phyloP scores from a whole-genome alignment of 2,113 vertebrate genomes.

The Plecturocebus donacophilus region DNA sequence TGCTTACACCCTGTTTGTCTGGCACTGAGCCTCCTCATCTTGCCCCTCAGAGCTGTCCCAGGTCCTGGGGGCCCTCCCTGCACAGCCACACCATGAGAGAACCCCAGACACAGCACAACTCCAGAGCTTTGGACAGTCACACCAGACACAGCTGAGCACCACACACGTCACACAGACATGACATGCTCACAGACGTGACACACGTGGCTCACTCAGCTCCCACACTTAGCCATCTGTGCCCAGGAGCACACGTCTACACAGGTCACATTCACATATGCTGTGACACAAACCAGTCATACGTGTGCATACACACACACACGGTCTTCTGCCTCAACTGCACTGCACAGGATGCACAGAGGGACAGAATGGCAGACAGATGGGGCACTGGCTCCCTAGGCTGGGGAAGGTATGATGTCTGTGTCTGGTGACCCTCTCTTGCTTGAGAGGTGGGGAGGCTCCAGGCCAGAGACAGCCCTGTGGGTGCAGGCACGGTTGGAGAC shows the following conservation, averaged over 20 bases:
- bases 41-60: background rate
- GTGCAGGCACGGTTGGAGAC: background rate
- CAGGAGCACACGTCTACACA: background rate
- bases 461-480: background rate
- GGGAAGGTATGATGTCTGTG: background rate
- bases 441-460: background rate
- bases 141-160: background rate
- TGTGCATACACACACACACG: too few relatives aligned
- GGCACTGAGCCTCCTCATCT: background rate
- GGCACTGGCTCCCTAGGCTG: background rate
- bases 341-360: background rate
- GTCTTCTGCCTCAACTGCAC: background rate
- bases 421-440: background rate
- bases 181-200: background rate
- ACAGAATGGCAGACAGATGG: background rate
- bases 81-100: rapidly evolving
- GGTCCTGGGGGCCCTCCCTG: background rate
- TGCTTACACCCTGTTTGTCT: background rate
- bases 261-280: rapidly evolving
- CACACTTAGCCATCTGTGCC: background rate
- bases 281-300: background rate
- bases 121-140: background rate
- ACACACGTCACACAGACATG: background rate
- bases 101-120: background rate
- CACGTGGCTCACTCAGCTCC: background rate